phyloP scores from a whole-genome alignment of 2,797 vertebrate species.

The Eulemur rubriventer region DNA sequence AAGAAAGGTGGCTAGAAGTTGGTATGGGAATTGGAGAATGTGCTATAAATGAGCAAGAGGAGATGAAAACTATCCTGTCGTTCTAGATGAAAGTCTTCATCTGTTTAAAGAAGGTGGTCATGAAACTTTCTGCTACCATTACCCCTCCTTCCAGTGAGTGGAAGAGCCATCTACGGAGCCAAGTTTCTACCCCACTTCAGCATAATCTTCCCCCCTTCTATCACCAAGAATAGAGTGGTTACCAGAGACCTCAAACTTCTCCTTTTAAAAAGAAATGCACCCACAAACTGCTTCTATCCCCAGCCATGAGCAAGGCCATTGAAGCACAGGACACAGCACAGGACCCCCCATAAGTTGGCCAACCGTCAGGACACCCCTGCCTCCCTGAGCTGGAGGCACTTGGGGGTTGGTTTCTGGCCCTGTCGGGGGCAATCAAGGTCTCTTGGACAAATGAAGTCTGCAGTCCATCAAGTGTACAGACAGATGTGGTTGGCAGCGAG shows the following conservation, averaged over 20 bases:
- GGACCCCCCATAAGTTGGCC: neutral
- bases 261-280: neutral
- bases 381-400: neutral
- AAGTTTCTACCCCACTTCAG: neutral
- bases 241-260: neutral
- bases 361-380: neutral
- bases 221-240: neutral
- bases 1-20: neutral
- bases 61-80: neutral
- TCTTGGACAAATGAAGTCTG: constrained; percentile 51
- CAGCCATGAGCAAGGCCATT: neutral
- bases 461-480: constrained; percentile 50
- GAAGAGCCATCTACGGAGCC: neutral
- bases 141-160: neutral
- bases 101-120: neutral
- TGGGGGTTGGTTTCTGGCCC: neutral
- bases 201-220: neutral
- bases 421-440: neutral
- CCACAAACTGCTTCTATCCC: neutral
- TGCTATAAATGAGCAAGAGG: neutral
- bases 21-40: neutral
- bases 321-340: neutral
- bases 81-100: neutral
- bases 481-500: constrained; percentile 27
- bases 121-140: neutral